Percentiles rank a stretch among this genome's conserved stretches.
These are phyloP conservation scores for Pantelozetes paolii DNA, from an alignment of 2,888 invertebrate genomes.

Conservation along the genomic window DNA sequence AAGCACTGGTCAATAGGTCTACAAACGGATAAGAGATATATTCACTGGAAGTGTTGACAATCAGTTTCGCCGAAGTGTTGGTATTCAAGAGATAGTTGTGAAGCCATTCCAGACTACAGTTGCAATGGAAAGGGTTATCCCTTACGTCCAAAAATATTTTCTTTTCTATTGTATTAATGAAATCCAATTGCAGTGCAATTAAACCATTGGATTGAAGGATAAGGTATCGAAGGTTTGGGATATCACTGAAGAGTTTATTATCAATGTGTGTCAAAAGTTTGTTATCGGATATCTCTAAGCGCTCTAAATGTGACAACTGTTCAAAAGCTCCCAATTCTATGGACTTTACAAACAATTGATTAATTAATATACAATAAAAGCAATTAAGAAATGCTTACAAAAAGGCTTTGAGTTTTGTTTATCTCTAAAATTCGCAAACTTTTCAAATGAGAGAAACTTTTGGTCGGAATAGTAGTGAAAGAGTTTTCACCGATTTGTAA, in stretches of 20 bases:
- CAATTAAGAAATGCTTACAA: conserved; percentile 11
- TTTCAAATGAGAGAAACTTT: conserved; percentile 69
- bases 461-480: conserved; percentile 66
- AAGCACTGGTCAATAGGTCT: conserved; percentile 20
- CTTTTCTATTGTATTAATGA: conserved; percentile 63
- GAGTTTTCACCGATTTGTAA: conserved; percentile 74
- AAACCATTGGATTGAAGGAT: conserved; percentile 72
- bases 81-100: conserved; percentile 42
- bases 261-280: conserved; percentile 53
- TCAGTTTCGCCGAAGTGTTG: conserved; percentile 29
- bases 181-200: conserved; percentile 64
- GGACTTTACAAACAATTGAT: too few species aligned
- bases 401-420: conserved; percentile 59
- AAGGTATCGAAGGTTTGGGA: conserved; percentile 61
- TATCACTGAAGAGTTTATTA: conserved; percentile 45
- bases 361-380: not conserved
- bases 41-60: conserved; percentile 31
- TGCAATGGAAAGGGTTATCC: conserved; percentile 78
- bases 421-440: conserved; percentile 70
- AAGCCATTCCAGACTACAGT: conserved; percentile 80
- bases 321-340: conserved; percentile 78
- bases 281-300: conserved; percentile 45
- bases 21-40: conserved; percentile 35
- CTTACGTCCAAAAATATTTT: conserved; percentile 66
- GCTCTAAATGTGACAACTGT: conserved; percentile 61